A percentile compares a stretch with the other conserved stretches of the same genome.
phyloP scores from a whole-genome alignment of 2,113 vertebrate species.

The Corydoras sp. region DNA sequence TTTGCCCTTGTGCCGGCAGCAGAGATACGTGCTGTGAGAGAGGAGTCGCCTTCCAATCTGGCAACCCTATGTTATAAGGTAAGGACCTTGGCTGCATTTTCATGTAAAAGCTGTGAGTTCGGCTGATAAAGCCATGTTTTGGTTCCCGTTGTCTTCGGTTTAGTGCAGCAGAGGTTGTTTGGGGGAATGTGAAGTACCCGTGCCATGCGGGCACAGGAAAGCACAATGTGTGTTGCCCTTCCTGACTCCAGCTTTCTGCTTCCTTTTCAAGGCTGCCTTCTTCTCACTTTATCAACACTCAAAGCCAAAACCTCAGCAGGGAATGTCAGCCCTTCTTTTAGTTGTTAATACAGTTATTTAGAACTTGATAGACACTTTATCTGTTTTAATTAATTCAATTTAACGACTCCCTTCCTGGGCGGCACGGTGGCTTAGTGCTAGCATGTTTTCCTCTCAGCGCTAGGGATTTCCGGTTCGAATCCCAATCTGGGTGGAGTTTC shows the following conservation, averaged over 20 bases:
- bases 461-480: too few species aligned
- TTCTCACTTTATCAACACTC: not conserved
- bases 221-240: conserved; percentile 52
- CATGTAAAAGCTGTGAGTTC: not conserved
- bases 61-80: conserved; percentile 98
- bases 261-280: conserved; percentile 52
- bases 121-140: not conserved
- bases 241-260: conserved; percentile 51
- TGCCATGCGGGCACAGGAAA: conserved; percentile 44
- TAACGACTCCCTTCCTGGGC: too few species aligned
- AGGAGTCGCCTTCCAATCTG: conserved; percentile 95
- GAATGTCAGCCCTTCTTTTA: too few species aligned
- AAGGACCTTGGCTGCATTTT: conserved; percentile 14
- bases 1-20: conserved; percentile 95
- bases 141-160: not conserved
- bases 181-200: conserved; percentile 29
- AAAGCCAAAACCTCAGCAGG: not conserved
- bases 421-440: too few species aligned
- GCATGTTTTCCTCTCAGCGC: too few species aligned
- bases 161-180: conserved; percentile 20
- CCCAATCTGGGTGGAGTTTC: too few species aligned
- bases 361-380: too few species aligned
- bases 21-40: conserved; percentile 92
- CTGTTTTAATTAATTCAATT: too few species aligned
- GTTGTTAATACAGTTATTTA: too few species aligned